These are phyloP conservation scores for Cromileptes altivelis DNA, from an alignment of 2,113 vertebrate species.

Conservation along the genomic window DNA sequence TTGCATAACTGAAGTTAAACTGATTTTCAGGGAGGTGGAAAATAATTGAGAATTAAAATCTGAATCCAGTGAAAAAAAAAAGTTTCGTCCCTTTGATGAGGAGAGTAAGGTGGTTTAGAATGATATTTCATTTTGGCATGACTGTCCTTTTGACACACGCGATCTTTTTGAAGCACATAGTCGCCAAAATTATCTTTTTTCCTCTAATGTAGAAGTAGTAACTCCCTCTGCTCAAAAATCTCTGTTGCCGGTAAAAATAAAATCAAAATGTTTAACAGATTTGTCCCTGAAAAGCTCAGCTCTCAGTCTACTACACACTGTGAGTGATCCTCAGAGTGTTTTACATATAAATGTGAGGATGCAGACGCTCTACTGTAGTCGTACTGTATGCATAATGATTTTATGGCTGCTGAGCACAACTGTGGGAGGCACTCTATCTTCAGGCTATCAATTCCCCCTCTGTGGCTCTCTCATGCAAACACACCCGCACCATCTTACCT, in stretches of 20 bases:
- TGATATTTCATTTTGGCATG: neutral
- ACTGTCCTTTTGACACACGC: conserved; percentile 6
- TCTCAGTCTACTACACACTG: neutral
- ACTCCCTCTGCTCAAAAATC: neutral
- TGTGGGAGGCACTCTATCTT: conserved; percentile 58
- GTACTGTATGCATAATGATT: conserved; percentile 28
- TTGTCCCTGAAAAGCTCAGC: neutral
- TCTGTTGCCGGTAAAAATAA: neutral
- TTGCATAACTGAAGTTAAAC: conserved; percentile 37
- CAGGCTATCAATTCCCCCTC: conserved; percentile 34
- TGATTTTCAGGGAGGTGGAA: conserved; percentile 24
- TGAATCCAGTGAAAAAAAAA: conserved; percentile 28
- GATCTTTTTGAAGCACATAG: conserved; percentile 32
- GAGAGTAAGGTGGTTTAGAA: conserved; percentile 19
- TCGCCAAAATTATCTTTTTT: conserved; percentile 16
- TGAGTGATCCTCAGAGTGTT: conserved; percentile 16
- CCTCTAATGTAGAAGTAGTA: conserved; percentile 3
- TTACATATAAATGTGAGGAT: conserved; percentile 24
- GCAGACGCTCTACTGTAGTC: conserved; percentile 34
- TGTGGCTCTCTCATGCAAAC: conserved; percentile 35
- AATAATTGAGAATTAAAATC: conserved; percentile 31
- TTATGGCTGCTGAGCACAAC: conserved; percentile 33
- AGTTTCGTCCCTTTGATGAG: conserved; percentile 31
- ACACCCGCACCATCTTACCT: conserved; percentile 2
- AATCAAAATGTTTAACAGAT: conserved; percentile 8